Conservation (phyloP, 2,113 vertebrate species). For the Corythoichthys intestinalis region DNA sequence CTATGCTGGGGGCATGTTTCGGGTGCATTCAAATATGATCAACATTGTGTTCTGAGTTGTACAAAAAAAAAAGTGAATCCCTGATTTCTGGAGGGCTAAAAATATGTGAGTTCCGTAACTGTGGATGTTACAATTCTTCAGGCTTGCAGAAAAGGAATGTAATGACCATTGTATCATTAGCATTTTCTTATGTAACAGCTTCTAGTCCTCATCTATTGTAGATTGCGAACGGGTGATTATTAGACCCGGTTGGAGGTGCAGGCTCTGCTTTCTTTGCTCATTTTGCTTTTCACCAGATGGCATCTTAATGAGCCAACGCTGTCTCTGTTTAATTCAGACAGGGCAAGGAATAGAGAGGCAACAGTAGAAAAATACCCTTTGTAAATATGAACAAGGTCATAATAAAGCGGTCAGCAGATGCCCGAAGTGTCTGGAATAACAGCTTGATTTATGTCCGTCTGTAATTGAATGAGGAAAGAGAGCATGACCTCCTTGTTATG, state of each 20-base stretch:
- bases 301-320: slow-evolving; percentile 53
- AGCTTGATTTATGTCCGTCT: slow-evolving; percentile 50
- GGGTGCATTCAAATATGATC: slow-evolving; percentile 12
- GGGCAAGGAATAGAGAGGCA: slow-evolving; percentile 17
- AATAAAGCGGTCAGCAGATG: slow-evolving; percentile 46
- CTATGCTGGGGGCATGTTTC: slow-evolving; percentile 6
- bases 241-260: slow-evolving; percentile 18
- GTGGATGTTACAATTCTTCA: not conserved
- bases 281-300: slow-evolving; percentile 61
- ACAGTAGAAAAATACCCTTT: slow-evolving; percentile 31
- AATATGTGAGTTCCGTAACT: not conserved
- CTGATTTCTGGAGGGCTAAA: slow-evolving; percentile 5
- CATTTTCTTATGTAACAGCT: slow-evolving; percentile 8
- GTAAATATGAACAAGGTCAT: slow-evolving; percentile 62
- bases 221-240: slow-evolving; percentile 29
- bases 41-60: slow-evolving; percentile 11
- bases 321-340: slow-evolving; percentile 48
- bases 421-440: slow-evolving; percentile 44
- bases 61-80: slow-evolving; percentile 3
- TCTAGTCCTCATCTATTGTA: slow-evolving; percentile 11
- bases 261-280: slow-evolving; percentile 29
- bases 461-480: slow-evolving; percentile 52
- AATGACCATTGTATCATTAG: not conserved
- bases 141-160: not conserved
- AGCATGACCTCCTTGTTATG: slow-evolving; percentile 43